Evolutionary conservation across 2,113 vertebrate species (phyloP).

Genomic region (Boleophthalmus pectinirostris): DNA sequence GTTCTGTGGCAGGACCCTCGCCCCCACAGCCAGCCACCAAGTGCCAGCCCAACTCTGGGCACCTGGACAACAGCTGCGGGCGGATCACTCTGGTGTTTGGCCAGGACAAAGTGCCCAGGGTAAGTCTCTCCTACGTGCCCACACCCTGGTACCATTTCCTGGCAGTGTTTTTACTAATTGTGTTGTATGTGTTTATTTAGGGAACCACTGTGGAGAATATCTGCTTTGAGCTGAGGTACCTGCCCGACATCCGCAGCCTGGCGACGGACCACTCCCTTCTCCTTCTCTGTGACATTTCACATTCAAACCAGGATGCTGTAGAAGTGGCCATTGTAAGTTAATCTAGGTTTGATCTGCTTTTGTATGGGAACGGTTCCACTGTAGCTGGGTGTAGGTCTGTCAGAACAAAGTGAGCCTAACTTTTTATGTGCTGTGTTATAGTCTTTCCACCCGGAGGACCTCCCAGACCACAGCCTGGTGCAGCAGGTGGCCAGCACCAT

Average conservation of each 20-base stretch:
- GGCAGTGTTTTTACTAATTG: conserved; percentile 16
- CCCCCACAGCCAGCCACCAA: conserved; percentile 73
- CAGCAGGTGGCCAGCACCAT: conserved; percentile 86
- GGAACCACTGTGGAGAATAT: conserved; percentile 92
- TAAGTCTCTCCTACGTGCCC: conserved; percentile 59
- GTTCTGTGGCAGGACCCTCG: conserved; percentile 75
- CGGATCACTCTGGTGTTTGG: conserved; percentile 90
- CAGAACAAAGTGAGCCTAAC: background rate
- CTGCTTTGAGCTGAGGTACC: conserved; percentile 90
- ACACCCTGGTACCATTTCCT: background rate
- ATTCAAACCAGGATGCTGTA: conserved; percentile 82
- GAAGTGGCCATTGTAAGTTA: conserved; percentile 92
- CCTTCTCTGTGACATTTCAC: conserved; percentile 87
- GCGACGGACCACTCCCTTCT: conserved; percentile 84
- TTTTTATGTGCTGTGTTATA: conserved; percentile 48
- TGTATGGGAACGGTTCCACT: background rate
- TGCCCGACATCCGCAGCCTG: conserved; percentile 81
- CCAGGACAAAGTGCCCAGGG: conserved; percentile 85
- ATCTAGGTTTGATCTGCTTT: background rate
- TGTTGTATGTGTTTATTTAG: conserved; percentile 64
- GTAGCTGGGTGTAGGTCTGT: background rate
- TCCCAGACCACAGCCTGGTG: conserved; percentile 85
- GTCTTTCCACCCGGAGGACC: conserved; percentile 88
- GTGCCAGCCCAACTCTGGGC: conserved; percentile 85
- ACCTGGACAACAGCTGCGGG: conserved; percentile 92